phyloP scores from a whole-genome alignment of 2,888 invertebrate species.

The Scaptomyza polygonia region DNA sequence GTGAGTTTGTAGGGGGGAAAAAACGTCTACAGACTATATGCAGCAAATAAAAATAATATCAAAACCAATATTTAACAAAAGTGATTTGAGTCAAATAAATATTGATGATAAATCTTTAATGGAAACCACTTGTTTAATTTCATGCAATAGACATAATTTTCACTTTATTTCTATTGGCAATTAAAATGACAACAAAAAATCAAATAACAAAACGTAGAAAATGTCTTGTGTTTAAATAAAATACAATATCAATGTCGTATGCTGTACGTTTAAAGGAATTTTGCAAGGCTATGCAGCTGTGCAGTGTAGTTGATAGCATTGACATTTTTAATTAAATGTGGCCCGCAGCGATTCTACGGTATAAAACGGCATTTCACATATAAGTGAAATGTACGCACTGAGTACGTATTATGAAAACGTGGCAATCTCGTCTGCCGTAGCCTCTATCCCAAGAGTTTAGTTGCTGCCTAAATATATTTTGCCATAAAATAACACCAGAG shows the following conservation, averaged over 20 bases:
- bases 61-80: neutral
- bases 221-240: constrained; percentile 19
- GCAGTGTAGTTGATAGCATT: constrained; percentile 41
- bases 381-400: constrained; percentile 4
- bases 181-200: neutral
- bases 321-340: constrained; percentile 69
- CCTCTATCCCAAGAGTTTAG: constrained; percentile 2
- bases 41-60: neutral
- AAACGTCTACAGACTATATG: neutral
- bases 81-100: neutral
- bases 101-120: neutral
- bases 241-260: constrained; percentile 17
- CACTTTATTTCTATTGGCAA: constrained; percentile 1
- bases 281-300: constrained; percentile 6
- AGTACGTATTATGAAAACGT: constrained; percentile 58
- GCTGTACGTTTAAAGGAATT: constrained; percentile 36
- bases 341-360: constrained; percentile 54
- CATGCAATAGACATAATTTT: neutral
- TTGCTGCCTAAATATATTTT: constrained; percentile 56
- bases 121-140: neutral
- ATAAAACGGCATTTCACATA: constrained; percentile 1
- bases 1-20: neutral
- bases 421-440: constrained; percentile 3
- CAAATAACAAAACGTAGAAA: neutral
- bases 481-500: constrained; percentile 71